Percentiles rank a stretch among this genome's conserved stretches.
Conservation (phyloP, 53 echinoderm and acorn worm species). For the Paracentrotus lividus region DNA sequence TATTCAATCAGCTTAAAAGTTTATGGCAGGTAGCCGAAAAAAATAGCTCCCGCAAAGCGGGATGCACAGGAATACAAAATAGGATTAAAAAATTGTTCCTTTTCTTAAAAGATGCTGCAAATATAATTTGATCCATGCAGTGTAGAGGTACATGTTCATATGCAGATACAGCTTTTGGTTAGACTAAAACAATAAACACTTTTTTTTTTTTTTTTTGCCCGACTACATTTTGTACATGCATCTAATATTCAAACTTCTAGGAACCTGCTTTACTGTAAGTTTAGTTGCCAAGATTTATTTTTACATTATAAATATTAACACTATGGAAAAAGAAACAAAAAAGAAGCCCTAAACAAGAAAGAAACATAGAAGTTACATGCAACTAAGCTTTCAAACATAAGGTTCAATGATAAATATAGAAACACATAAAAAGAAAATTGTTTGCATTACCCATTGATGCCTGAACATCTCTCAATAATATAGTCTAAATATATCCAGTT, state of each 20-base stretch:
- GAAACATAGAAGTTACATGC: no score
- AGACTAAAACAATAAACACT: no score
- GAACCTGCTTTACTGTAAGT: no score
- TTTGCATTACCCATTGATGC: neutral
- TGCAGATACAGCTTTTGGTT: no score
- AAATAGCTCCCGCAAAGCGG: slow-evolving; percentile 32
- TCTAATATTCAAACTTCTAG: no score
- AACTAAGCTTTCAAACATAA: no score
- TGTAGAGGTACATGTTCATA: neutral
- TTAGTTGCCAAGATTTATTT: no score
- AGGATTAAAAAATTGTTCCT: neutral
- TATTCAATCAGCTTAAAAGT: neutral
- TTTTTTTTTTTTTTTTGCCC: no score
- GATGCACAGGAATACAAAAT: neutral
- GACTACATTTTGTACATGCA: no score
- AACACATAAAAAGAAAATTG: neutral
- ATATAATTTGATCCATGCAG: neutral
- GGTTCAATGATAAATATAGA: neutral
- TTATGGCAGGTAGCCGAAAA: neutral
- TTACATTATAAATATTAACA: no score
- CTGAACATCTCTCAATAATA: neutral
- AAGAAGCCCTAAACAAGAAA: no score
- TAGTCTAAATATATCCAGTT: slow-evolving; percentile 9
- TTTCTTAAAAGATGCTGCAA: neutral
- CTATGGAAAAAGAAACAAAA: no score